Percentiles rank a stretch among this genome's conserved stretches.
These are phyloP conservation scores for Xestia rhomboidea DNA, from an alignment of 2,888 invertebrate species.

Conservation along the genomic window DNA sequence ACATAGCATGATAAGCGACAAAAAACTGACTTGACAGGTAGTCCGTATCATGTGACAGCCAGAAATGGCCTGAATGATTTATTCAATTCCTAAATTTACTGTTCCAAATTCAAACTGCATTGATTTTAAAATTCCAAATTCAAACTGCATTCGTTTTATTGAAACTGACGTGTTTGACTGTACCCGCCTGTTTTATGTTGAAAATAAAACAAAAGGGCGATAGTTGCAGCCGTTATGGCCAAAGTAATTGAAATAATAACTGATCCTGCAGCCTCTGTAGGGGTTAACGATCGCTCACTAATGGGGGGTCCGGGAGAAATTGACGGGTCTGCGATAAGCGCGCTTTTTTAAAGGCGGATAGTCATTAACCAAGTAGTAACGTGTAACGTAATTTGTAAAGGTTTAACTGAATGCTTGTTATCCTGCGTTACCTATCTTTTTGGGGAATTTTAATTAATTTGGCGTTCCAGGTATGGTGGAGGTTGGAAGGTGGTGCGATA, in stretches of 20 bases:
- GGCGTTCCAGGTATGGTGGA: slow-evolving; percentile 16
- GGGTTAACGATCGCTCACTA: slow-evolving; percentile 69
- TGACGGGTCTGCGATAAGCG: slow-evolving; percentile 58
- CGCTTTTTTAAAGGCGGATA: slow-evolving; percentile 58
- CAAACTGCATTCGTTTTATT: slow-evolving; percentile 11
- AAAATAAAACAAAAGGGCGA: slow-evolving; percentile 64
- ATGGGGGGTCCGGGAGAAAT: slow-evolving; percentile 62
- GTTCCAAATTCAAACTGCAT: slow-evolving; percentile 25
- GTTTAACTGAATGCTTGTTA: slow-evolving; percentile 57
- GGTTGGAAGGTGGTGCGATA: slow-evolving; percentile 5
- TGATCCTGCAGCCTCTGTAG: slow-evolving; percentile 51
- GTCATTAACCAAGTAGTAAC: slow-evolving; percentile 49
- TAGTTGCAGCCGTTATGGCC: slow-evolving; percentile 52
- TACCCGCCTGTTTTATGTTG: slow-evolving; percentile 30
- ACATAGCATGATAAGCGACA: slow-evolving; percentile 8
- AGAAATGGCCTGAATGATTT: slow-evolving; percentile 37
- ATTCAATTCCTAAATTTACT: slow-evolving; percentile 16
- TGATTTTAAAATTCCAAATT: slow-evolving; percentile 1
- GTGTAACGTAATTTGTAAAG: slow-evolving; percentile 49
- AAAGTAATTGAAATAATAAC: slow-evolving; percentile 74
- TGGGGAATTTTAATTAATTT: slow-evolving; percentile 57
- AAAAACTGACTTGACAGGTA: slow-evolving; percentile 34
- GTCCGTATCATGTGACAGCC: slow-evolving; percentile 3
- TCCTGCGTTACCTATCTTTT: slow-evolving; percentile 41
- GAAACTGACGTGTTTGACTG: slow-evolving; percentile 24